Conservation (phyloP, 2,888 invertebrate genomes). For the Tetheella fluctuosa region DNA sequence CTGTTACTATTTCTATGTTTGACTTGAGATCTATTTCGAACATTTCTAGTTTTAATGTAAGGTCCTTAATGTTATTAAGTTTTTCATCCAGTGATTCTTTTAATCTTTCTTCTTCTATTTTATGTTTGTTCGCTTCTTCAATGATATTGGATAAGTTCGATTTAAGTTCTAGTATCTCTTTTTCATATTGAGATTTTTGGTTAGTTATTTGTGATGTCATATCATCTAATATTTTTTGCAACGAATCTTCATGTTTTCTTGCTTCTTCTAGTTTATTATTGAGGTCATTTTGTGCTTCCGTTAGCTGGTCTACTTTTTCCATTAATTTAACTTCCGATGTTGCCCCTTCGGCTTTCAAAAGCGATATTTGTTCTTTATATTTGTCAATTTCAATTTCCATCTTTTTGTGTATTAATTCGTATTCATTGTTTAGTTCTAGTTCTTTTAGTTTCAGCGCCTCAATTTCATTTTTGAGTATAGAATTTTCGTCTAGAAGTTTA, state of each 20-base stretch:
- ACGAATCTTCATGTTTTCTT: conserved; percentile 74
- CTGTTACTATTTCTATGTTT: conserved; percentile 69
- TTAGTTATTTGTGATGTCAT: conserved; percentile 74
- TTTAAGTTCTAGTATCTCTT: conserved; percentile 64
- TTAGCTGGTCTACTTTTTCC: conserved; percentile 78
- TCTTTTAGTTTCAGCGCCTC: conserved; percentile 69
- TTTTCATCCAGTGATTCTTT: conserved; percentile 65
- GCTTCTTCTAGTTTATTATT: conserved; percentile 79
- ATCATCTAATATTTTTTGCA: conserved; percentile 75
- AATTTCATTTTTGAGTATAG: conserved; percentile 71
- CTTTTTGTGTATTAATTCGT: conserved; percentile 65
- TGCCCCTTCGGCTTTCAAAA: conserved; percentile 73
- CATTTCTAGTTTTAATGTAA: conserved; percentile 74
- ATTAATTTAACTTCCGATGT: conserved; percentile 76
- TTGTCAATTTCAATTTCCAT: conserved; percentile 75
- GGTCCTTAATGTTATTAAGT: conserved; percentile 67
- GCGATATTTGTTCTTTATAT: conserved; percentile 72
- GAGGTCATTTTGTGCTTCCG: conserved; percentile 77
- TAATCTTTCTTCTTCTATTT: conserved; percentile 55
- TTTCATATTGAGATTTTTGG: conserved; percentile 69
- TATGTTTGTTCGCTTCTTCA: conserved; percentile 60
- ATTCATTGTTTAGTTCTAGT: conserved; percentile 64
- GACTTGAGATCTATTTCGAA: conserved; percentile 76
- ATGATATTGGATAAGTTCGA: conserved; percentile 51
- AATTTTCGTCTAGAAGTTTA: conserved; percentile 71